Evolutionary conservation across 2,797 vertebrate species (phyloP), one percentile per base, ranked within the genome.

Genomic region (Notolepis coatsorum): DNA sequence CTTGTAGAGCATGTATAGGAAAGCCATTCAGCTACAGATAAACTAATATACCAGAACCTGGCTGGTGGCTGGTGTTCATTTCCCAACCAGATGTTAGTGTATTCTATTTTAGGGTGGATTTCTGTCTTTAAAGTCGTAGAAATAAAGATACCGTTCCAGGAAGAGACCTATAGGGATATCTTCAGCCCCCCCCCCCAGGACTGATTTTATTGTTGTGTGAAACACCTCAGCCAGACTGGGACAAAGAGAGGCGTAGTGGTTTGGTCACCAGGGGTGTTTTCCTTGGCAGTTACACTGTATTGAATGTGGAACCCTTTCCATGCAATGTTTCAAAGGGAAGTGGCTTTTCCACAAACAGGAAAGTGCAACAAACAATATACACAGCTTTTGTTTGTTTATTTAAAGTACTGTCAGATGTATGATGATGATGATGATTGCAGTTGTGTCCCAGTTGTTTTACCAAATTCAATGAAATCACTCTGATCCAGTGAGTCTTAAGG

Each of bases 281-380:
- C 86, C 88, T 92, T 94, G 92, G 93, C 92, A n/a, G n/a, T n/a
- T 23, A 75, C 61, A 46, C 77, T 84, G 66, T 88, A 87, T 90
- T 88, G 79, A 87, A 81, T 82, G 67, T 73, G 65, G 89, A 88
- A 59, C 81, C 82, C 87, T 69, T 69, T 82, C 71, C 81, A 63
- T 20, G 64, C 35, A 7, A 63, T 57, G 58, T 90, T 92, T 92
- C 82, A 84, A 79, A 89, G 77, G 28, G 83, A 85, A 83, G 78
- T 75, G 74, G 85, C 89, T 88, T 82, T 80, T 90, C 84, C 75
- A 91, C 90, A 91, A 82, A 84, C 90, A 91, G 91, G 92, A 95
- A 95, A 91, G 84, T 75, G 80, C 82, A 86, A 88, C 86, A 85
- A 93, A 93, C 80, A 90, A 89, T 77, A n/a, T n/a, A n/a, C n/a